A percentile compares a stretch with the other conserved stretches of the same genome.
Conservation (phyloP, 1,140 invertebrate species). For the Laupala kohalensis region DNA sequence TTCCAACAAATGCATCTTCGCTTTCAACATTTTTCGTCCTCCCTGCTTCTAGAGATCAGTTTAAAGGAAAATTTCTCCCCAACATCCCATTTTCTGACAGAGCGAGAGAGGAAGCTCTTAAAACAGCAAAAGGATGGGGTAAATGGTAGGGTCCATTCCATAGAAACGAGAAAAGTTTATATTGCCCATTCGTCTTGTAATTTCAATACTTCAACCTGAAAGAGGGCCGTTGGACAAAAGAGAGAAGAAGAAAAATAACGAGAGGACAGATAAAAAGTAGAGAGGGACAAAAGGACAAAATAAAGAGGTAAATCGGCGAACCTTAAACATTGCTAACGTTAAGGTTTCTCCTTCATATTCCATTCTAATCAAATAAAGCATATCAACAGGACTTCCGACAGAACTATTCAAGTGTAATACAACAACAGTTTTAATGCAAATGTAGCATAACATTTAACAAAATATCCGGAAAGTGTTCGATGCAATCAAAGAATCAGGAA, state of each 20-base stretch:
- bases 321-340: neutral
- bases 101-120: neutral
- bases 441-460: too few relatives aligned
- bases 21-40: neutral
- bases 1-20: too few relatives aligned
- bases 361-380: neutral
- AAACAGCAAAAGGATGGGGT: conserved; percentile 8
- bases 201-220: conserved; percentile 16
- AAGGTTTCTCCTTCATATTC: neutral
- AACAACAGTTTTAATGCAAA: too few relatives aligned
- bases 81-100: neutral
- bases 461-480: too few relatives aligned
- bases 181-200: conserved; percentile 15
- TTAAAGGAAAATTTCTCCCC: neutral
- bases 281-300: neutral
- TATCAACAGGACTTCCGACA: neutral
- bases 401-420: neutral
- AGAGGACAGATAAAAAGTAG: neutral
- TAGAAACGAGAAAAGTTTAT: conserved; percentile 10
- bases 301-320: neutral
- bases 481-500: too few relatives aligned
- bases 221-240: neutral
- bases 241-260: neutral
- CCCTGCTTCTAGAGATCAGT: neutral
- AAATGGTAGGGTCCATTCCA: neutral